These are phyloP conservation scores for Pomatostomus ruficeps DNA, from an alignment of 2,113 vertebrate genomes.

Conservation along the genomic window DNA sequence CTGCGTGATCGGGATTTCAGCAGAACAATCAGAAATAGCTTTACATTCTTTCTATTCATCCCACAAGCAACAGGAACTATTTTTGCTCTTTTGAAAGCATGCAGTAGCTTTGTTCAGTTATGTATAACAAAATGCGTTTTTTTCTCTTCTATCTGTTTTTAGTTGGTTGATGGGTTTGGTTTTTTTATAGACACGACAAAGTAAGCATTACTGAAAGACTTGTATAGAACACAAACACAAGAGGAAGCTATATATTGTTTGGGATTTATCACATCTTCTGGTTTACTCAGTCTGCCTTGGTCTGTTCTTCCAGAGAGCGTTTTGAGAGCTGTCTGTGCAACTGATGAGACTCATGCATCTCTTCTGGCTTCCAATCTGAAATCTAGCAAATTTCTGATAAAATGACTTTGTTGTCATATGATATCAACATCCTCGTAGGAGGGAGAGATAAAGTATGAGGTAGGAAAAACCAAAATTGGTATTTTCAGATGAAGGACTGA, in stretches of 20 bases:
- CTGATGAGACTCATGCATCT: neutral
- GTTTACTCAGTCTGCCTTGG: neutral
- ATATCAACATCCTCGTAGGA: neutral
- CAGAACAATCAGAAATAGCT: neutral
- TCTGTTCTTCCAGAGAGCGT: neutral
- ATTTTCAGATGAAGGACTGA: neutral
- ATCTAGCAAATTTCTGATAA: neutral
- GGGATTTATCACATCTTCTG: neutral
- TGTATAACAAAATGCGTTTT: neutral
- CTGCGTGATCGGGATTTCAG: neutral
- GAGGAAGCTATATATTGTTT: neutral
- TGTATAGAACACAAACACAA: neutral
- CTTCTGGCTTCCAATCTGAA: neutral
- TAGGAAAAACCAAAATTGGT: neutral
- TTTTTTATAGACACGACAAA: neutral
- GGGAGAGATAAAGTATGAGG: neutral
- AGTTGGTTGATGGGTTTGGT: neutral
- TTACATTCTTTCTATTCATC: neutral
- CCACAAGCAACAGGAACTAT: neutral
- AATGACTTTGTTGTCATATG: neutral
- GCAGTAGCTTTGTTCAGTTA: neutral
- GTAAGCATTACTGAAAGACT: neutral
- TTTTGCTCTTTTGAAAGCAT: neutral
- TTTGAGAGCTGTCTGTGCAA: neutral
- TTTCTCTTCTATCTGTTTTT: neutral